These are phyloP conservation scores for Sanderia malayensis DNA, from an alignment of 30 jellyfish, hydroid and myxozoan species.

Conservation along the genomic window DNA sequence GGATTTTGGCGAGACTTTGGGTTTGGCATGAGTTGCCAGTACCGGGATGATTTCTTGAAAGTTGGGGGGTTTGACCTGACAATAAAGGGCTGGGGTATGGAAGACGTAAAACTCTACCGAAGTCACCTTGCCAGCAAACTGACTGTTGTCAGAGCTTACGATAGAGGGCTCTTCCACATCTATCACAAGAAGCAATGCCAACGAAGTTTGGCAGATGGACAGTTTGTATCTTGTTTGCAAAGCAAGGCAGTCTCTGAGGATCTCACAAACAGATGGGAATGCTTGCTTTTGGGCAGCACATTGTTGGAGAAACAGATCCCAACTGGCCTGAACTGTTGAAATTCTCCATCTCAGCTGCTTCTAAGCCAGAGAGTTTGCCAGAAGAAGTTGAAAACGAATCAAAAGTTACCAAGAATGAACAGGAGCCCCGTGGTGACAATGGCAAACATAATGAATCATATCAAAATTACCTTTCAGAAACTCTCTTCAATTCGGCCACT, in stretches of 20 bases:
- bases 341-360: conserved; percentile 69
- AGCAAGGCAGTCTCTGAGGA: conserved; percentile 99
- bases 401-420: not conserved
- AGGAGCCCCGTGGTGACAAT: not conserved
- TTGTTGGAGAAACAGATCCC: conserved; percentile 85
- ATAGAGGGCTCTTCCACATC: conserved; percentile 80
- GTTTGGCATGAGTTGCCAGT: conserved; percentile 98
- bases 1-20: conserved; percentile 99
- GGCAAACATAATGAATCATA: not conserved
- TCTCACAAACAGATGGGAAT: conserved; percentile 98
- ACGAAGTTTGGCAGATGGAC: conserved; percentile 83
- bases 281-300: conserved; percentile 95
- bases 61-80: conserved; percentile 95
- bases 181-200: conserved; percentile 86
- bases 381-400: conserved; percentile 19
- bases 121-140: conserved; percentile 61
- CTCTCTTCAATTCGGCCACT: conserved; percentile 19
- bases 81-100: conserved; percentile 99
- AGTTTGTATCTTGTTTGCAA: conserved; percentile 92
- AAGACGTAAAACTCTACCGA: conserved; percentile 80
- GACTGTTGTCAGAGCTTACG: conserved; percentile 83
- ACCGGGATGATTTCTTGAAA: conserved; percentile 81
- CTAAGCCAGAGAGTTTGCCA: conserved; percentile 48
- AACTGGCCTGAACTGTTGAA: conserved; percentile 82
- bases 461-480: conserved; percentile 14